phyloP scores from a whole-genome alignment of 2,888 invertebrate genomes.

The Drosophila parthenogenetica region DNA sequence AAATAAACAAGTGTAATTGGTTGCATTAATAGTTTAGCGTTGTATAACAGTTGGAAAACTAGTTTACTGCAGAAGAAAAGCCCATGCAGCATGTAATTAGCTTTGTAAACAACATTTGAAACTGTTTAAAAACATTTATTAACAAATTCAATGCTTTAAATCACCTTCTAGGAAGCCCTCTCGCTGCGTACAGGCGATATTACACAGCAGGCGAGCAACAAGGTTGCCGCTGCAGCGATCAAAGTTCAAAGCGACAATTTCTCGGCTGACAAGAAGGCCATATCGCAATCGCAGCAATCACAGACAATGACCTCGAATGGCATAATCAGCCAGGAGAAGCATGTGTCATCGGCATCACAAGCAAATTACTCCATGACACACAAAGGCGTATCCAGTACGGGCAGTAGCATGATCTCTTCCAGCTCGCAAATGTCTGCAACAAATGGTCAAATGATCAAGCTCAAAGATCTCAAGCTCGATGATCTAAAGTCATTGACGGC shows the following conservation, averaged over 20 bases:
- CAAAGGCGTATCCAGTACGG: conserved; percentile 89
- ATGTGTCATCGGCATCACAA: conserved; percentile 90
- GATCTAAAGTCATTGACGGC: conserved; percentile 92
- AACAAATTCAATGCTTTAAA: conserved; percentile 25
- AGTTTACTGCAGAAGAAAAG: background rate
- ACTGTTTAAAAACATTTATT: background rate
- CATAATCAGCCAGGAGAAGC: conserved; percentile 91
- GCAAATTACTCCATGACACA: conserved; percentile 92
- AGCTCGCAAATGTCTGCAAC: conserved; percentile 86
- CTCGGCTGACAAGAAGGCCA: conserved; percentile 92
- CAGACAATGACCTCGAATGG: conserved; percentile 92
- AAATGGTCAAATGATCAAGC: conserved; percentile 85
- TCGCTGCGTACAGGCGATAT: conserved; percentile 93
- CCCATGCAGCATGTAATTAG: conserved; percentile 20
- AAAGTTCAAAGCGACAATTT: conserved; percentile 94
- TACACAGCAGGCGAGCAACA: conserved; percentile 93
- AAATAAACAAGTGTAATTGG: background rate
- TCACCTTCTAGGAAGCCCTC: conserved; percentile 90
- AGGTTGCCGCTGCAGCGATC: conserved; percentile 93
- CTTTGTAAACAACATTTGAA: background rate
- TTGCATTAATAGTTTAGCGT: background rate
- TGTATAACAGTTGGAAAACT: conserved; percentile 21
- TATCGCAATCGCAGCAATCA: conserved; percentile 91
- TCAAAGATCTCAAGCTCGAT: conserved; percentile 90
- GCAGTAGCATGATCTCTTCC: conserved; percentile 86